phyloP scores from a whole-genome alignment of 1,140 invertebrate genomes.

The Linepithema humile region DNA sequence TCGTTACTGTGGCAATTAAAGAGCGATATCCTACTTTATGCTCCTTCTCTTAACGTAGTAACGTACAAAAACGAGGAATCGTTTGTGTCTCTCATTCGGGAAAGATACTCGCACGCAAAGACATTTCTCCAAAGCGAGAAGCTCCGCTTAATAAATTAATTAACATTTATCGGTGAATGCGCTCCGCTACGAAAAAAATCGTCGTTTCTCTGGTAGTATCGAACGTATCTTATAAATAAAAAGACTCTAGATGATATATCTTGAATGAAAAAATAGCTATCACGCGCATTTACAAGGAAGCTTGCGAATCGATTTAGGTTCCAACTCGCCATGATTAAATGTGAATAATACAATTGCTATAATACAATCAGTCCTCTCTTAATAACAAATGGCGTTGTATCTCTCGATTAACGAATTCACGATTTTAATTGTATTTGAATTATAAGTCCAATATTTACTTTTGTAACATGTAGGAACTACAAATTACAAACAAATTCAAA shows the following conservation, averaged over 20 bases:
- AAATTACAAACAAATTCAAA: background rate
- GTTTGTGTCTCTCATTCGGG: background rate
- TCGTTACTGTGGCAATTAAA: background rate
- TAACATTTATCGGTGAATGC: slow-evolving; percentile 23
- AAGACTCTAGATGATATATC: background rate
- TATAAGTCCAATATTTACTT: background rate
- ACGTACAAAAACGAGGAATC: slow-evolving; percentile 25
- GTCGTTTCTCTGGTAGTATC: background rate
- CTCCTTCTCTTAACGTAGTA: background rate
- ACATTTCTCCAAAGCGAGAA: background rate
- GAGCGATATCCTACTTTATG: background rate
- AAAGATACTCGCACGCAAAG: background rate
- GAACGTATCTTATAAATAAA: slow-evolving; percentile 46
- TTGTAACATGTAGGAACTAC: background rate
- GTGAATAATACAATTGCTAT: background rate
- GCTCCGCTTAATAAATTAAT: slow-evolving; percentile 21
- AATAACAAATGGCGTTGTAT: slow-evolving; percentile 3
- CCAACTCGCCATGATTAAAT: background rate
- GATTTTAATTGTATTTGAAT: background rate
- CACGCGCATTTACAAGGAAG: background rate
- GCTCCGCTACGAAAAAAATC: background rate
- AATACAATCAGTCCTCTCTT: background rate
- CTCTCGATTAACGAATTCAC: background rate
- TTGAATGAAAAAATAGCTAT: slow-evolving; percentile 56
- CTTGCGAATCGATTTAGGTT: slow-evolving; percentile 13